Conservation (phyloP, 2,888 invertebrate species). For the Lumbricus terrestris region DNA sequence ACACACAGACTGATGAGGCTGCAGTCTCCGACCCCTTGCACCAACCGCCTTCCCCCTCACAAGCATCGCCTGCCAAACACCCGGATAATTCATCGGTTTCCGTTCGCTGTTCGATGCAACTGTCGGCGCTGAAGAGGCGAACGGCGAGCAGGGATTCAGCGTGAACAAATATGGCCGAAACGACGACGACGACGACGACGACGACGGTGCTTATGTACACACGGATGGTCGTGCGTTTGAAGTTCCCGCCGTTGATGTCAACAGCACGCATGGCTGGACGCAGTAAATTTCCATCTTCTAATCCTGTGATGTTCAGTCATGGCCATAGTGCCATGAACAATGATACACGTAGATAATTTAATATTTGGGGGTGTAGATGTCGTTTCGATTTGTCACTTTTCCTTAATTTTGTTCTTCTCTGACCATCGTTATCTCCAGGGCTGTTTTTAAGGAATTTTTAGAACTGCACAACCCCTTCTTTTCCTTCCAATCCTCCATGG, state of each 20-base stretch:
- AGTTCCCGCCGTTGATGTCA: conserved; percentile 3
- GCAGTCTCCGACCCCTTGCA: no score
- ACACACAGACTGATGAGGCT: no score
- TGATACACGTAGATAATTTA: background rate
- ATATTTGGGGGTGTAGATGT: background rate
- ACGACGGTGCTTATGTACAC: background rate
- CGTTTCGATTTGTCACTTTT: background rate
- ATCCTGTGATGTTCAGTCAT: background rate
- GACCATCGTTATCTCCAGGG: no score
- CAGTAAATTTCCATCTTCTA: background rate
- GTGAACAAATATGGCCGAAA: background rate
- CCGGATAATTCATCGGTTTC: conserved; percentile 13
- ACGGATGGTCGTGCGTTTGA: background rate
- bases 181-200: no score
- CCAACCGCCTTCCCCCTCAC: no score
- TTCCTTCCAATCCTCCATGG: no score
- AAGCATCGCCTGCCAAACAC: background rate
- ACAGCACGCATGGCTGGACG: background rate
- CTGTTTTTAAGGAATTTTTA: no score
- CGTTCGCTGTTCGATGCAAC: background rate
- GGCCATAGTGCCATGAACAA: background rate
- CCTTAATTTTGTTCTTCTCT: background rate
- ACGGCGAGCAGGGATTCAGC: background rate
- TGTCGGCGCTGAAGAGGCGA: background rate
- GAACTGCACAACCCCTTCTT: no score